These are phyloP conservation scores for Pelochelys cantorii DNA, from an alignment of 2,797 vertebrate species.

Conservation along the genomic window DNA sequence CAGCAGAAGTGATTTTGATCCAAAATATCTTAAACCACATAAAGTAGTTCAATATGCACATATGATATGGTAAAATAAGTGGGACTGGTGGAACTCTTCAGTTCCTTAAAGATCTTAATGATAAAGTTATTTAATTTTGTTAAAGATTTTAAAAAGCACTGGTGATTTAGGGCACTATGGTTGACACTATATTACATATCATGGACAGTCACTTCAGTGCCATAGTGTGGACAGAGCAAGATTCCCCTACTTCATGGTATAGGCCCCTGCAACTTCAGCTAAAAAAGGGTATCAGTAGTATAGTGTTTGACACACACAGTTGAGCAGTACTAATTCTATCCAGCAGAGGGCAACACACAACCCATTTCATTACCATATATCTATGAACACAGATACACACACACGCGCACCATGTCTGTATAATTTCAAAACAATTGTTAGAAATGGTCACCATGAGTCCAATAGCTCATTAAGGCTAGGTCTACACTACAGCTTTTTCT, in stretches of 20 bases:
- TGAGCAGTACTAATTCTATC: slow-evolving; percentile 27
- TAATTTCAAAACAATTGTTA: not conserved
- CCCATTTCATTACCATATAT: rapidly evolving
- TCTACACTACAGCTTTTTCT: no score
- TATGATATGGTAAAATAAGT: rapidly evolving
- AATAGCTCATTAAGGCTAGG: slow-evolving; percentile 16
- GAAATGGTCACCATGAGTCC: slow-evolving; percentile 43
- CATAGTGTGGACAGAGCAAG: not conserved
- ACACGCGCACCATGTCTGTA: not conserved
- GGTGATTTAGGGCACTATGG: not conserved
- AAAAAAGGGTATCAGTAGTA: not conserved
- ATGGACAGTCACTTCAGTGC: not conserved
- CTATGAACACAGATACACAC: not conserved
- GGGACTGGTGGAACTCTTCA: not conserved
- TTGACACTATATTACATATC: not conserved
- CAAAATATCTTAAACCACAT: not conserved
- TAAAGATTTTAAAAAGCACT: not conserved
- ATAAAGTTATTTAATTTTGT: not conserved
- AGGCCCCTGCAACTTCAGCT: not conserved
- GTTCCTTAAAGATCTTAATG: not conserved
- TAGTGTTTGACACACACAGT: not conserved
- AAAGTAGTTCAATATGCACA: not conserved
- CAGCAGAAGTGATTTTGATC: not conserved
- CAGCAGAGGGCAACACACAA: slow-evolving; percentile 62
- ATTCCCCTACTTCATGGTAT: not conserved